Evolutionary conservation across 64 coral and sea anemone genomes (phyloP).

Genomic region (Pocillopora damicornis): DNA sequence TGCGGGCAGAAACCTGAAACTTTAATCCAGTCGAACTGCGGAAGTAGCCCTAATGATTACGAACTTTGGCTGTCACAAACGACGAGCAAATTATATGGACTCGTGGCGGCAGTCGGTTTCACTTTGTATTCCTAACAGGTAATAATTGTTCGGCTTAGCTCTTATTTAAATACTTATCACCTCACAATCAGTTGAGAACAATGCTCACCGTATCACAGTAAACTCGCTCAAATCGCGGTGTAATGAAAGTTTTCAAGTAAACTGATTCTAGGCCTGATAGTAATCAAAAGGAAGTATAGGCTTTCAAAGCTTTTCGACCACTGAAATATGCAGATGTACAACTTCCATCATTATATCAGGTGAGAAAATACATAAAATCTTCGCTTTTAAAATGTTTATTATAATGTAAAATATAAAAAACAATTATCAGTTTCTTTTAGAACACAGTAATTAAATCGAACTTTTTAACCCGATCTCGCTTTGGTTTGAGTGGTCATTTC

Average conservation of each 20-base stretch:
- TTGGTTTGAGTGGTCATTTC: not conserved
- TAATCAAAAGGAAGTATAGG: not conserved
- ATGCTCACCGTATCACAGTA: conserved; percentile 3
- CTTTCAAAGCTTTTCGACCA: not conserved
- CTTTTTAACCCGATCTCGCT: too few relatives aligned
- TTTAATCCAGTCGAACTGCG: not conserved
- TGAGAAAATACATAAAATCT: not conserved
- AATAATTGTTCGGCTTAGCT: not conserved
- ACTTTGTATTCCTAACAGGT: conserved; percentile 7
- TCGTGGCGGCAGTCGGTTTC: not conserved
- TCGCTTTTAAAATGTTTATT: not conserved
- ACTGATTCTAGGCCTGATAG: not conserved
- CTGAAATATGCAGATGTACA: not conserved
- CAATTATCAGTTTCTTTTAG: not conserved
- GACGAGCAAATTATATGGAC: not conserved
- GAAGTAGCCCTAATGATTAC: not conserved
- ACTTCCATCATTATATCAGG: not conserved
- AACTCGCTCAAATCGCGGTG: conserved; percentile 1
- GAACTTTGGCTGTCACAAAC: conserved; percentile 8
- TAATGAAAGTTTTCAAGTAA: conserved; percentile 6
- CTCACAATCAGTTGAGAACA: not conserved
- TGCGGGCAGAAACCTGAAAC: not conserved
- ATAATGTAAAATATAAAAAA: not conserved
- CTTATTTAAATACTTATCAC: conserved; percentile 20
- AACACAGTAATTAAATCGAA: not conserved